These are phyloP conservation scores for Grapholita molesta DNA, from an alignment of 1,140 invertebrate genomes.

Conservation along the genomic window DNA sequence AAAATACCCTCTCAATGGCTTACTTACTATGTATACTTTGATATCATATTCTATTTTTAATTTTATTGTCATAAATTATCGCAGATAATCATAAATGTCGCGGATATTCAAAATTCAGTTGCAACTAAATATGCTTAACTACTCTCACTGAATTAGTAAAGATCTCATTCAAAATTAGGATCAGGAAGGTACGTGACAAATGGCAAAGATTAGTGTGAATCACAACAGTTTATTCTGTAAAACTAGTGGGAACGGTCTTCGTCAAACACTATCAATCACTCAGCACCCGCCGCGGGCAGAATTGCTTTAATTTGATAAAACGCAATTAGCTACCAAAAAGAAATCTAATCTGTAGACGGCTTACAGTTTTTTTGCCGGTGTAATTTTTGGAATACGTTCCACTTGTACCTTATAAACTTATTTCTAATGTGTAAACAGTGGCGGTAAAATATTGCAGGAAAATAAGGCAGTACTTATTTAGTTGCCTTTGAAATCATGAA, in stretches of 20 bases:
- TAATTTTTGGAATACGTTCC: conserved; percentile 55
- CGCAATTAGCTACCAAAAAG: conserved; percentile 76
- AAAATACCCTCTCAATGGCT: neutral
- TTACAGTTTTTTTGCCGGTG: conserved; percentile 59
- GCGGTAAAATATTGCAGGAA: too few relatives aligned
- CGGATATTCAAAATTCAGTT: neutral
- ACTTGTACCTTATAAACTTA: conserved; percentile 34
- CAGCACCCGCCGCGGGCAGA: conserved; percentile 48
- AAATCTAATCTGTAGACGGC: conserved; percentile 71
- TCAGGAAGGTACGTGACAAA: conserved; percentile 39
- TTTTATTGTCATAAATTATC: neutral
- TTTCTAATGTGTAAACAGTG: too few relatives aligned
- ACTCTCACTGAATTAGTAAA: neutral
- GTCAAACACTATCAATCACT: conserved; percentile 73
- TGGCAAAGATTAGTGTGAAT: conserved; percentile 61
- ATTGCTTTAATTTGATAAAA: conserved; percentile 77
- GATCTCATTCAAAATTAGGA: neutral
- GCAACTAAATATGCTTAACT: neutral
- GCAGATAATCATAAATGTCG: neutral
- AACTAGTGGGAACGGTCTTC: conserved; percentile 62
- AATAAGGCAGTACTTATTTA: too few relatives aligned
- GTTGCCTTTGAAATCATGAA: too few relatives aligned
- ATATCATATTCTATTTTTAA: neutral
- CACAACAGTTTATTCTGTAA: conserved; percentile 75
- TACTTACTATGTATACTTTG: neutral